Evolutionary conservation across 2,797 vertebrate species (phyloP).

Genomic region (Lacerta viridis): DNA sequence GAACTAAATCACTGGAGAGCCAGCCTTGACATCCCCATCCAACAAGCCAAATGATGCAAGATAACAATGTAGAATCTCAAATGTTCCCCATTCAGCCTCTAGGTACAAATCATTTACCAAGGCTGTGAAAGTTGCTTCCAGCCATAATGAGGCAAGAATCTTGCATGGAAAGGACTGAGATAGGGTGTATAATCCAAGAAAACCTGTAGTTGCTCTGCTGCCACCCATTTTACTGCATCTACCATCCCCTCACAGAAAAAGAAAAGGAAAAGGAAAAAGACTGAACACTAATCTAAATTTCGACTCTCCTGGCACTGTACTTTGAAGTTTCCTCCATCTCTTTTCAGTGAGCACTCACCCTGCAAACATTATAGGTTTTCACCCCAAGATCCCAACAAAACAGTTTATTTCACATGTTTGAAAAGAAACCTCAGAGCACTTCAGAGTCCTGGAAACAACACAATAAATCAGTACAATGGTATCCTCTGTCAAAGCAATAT

Average conservation of each 20-base stretch:
- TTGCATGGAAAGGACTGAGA: neutral
- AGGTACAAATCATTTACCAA: neutral
- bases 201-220: neutral
- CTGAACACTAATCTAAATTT: neutral
- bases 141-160: neutral
- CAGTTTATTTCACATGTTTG: neutral
- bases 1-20: neutral
- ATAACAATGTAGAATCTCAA: neutral
- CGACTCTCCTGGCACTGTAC: neutral
- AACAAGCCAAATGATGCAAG: neutral
- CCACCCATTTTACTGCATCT: neutral
- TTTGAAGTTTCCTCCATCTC: neutral
- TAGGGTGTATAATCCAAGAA: neutral
- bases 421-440: constrained; percentile 18
- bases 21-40: neutral
- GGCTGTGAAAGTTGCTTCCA: neutral
- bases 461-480: neutral
- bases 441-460: neutral
- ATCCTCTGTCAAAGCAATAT: neutral
- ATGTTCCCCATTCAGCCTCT: neutral
- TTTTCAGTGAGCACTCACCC: neutral
- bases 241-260: neutral
- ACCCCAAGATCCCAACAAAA: neutral
- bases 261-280: neutral
- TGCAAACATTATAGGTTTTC: neutral